phyloP scores from a whole-genome alignment of 2,113 vertebrate species.

The Nesoenas mayeri region DNA sequence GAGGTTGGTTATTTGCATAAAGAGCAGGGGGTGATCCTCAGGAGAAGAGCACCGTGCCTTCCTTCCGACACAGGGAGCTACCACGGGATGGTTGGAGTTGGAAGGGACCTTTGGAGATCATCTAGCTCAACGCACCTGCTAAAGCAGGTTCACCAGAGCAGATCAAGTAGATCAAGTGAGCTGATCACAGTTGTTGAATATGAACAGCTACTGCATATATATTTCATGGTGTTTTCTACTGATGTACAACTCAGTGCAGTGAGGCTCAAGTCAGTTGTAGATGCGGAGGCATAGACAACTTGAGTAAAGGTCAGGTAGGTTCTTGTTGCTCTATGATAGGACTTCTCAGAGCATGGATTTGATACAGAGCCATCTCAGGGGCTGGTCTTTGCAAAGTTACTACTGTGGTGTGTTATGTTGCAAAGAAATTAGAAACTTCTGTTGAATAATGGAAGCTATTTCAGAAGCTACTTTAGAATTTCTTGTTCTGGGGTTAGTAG shows the following conservation, averaged over 20 bases:
- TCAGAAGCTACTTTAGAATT: not conserved
- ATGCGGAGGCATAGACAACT: not conserved
- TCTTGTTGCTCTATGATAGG: not conserved
- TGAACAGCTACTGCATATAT: not conserved
- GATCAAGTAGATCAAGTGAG: too few relatives aligned
- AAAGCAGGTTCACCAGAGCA: too few relatives aligned
- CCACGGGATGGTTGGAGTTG: too few relatives aligned
- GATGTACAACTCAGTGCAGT: not conserved
- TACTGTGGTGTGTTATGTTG: not conserved
- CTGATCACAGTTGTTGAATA: too few relatives aligned
- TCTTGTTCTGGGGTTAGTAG: not conserved
- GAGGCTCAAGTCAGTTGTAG: not conserved
- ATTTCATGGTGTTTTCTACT: not conserved
- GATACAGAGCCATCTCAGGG: not conserved
- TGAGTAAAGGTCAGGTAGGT: not conserved
- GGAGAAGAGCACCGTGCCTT: not conserved
- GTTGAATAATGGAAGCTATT: not conserved
- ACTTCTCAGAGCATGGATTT: not conserved
- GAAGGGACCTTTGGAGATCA: too few relatives aligned
- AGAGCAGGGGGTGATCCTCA: not conserved
- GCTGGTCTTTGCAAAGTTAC: not conserved
- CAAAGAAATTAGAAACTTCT: not conserved
- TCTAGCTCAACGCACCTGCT: too few relatives aligned
- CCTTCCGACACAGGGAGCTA: not conserved
- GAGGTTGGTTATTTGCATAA: not conserved